These are phyloP conservation scores for Antitype chi DNA, from an alignment of 2,888 invertebrate genomes.

Conservation along the genomic window DNA sequence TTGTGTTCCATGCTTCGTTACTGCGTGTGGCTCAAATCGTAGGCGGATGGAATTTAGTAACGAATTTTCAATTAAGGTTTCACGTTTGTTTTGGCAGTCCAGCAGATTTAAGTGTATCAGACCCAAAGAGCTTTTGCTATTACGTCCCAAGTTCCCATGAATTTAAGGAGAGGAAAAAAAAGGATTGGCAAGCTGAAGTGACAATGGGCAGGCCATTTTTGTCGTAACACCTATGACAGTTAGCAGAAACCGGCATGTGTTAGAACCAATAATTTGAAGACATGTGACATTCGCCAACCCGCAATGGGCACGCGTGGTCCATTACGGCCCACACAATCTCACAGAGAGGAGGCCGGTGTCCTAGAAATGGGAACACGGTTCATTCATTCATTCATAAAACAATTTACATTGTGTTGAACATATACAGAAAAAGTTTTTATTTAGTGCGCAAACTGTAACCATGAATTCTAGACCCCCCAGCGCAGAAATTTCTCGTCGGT, in stretches of 20 bases:
- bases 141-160: not conserved
- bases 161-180: not conserved
- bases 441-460: no score
- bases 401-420: no score
- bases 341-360: no score
- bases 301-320: no score
- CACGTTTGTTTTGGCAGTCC: slow-evolving; percentile 17
- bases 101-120: not conserved
- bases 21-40: slow-evolving; percentile 39
- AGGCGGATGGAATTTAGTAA: slow-evolving; percentile 27
- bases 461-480: no score
- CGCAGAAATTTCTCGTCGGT: no score
- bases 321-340: no score
- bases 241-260: not conserved
- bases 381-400: no score
- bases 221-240: not conserved
- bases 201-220: not conserved
- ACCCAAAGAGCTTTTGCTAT: not conserved
- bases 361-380: no score
- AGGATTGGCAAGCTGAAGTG: not conserved
- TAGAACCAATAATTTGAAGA: no score
- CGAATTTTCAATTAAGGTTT: slow-evolving; percentile 44
- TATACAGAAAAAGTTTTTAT: no score
- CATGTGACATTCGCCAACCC: no score
- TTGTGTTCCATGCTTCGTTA: slow-evolving; percentile 26